Percentiles rank a stretch among this genome's conserved stretches.
phyloP scores from a whole-genome alignment of 2,113 vertebrate species.

The Dipodomys spectabilis region DNA sequence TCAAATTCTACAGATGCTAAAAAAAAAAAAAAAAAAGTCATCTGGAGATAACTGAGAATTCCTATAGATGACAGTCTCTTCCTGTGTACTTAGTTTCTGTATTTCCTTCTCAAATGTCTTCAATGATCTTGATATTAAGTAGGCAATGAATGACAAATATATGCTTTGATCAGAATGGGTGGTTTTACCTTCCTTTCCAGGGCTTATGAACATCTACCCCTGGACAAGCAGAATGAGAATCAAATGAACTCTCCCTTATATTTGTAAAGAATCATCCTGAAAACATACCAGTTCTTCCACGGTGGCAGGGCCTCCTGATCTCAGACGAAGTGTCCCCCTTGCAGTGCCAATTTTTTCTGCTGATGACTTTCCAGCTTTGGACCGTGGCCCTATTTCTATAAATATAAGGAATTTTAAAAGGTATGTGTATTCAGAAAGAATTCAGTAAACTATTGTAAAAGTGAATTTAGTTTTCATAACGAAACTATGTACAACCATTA shows the following conservation, averaged over 20 bases:
- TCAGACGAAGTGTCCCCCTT: constrained; percentile 93
- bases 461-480: background rate
- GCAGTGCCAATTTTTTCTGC: constrained; percentile 89
- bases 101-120: background rate
- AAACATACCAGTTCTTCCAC: constrained; percentile 93
- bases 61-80: background rate
- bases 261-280: no score
- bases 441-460: background rate
- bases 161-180: background rate
- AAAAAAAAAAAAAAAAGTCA: background rate
- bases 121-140: background rate
- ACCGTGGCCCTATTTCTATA: constrained; percentile 94
- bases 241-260: background rate
- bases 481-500: background rate
- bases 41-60: background rate
- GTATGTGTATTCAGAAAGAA: background rate
- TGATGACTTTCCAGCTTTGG: constrained; percentile 87
- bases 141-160: background rate
- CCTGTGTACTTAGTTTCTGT: background rate
- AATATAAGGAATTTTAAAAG: constrained; percentile 48
- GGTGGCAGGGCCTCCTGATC: constrained; percentile 93
- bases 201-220: background rate
- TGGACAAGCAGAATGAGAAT: background rate
- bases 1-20: background rate
- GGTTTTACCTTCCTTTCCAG: background rate